These are phyloP conservation scores for Haliclystus octoradiatus DNA, from an alignment of 30 jellyfish, hydroid and myxozoan species.

Conservation along the genomic window DNA sequence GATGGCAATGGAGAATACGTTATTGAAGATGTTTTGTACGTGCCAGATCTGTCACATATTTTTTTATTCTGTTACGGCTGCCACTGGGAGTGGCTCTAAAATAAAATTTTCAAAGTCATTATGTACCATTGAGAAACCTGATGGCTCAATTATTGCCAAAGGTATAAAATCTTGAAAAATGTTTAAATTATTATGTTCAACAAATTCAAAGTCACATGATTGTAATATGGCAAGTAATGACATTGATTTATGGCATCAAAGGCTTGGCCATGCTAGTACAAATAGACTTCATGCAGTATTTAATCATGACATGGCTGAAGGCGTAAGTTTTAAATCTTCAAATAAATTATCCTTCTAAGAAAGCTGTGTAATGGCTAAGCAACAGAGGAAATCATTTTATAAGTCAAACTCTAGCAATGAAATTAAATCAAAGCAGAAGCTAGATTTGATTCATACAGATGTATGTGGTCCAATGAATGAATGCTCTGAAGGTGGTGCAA, in stretches of 20 bases:
- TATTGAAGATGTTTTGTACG: constrained; percentile 10
- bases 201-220: no score
- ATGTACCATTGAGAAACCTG: no score
- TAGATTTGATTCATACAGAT: constrained; percentile 27
- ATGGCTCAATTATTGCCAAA: no score
- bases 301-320: constrained; percentile 3
- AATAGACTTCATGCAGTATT: background rate
- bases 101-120: constrained; percentile 8
- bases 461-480: constrained; percentile 36
- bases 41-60: constrained; percentile 10
- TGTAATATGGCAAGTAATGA: no score
- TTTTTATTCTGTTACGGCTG: constrained; percentile 27
- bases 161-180: no score
- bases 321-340: constrained; percentile 8
- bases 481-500: constrained; percentile 18
- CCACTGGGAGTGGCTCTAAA: constrained; percentile 14
- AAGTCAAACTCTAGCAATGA: no score
- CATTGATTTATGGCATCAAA: constrained; percentile 28
- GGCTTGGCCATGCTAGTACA: constrained; percentile 42
- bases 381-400: no score
- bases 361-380: constrained; percentile 21
- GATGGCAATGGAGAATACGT: constrained; percentile 6
- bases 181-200: no score
- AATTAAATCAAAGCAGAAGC: constrained; percentile 10
- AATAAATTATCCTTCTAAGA: constrained; percentile 5